Evolutionary conservation across 1,140 invertebrate genomes (phyloP), one percentile per base, ranked within the genome.

Genomic region (Diorhabda sublineata): DNA sequence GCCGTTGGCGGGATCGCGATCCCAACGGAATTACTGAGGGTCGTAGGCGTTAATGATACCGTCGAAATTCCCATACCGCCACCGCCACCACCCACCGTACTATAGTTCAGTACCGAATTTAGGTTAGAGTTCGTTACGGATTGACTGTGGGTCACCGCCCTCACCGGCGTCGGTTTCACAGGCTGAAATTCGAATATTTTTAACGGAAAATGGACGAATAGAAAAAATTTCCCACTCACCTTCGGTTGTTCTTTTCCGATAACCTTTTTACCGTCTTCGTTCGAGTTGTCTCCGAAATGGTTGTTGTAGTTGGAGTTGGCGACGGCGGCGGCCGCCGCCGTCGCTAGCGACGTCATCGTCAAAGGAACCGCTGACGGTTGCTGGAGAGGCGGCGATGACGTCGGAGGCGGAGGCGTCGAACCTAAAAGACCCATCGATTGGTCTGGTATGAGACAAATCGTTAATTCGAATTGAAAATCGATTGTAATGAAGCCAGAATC

Each of bases 241-340:
- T 84, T 84, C 42, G 80, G 76, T 45, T 74, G 80, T 67, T 83
- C 83, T 71, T 86, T 84, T 68, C 83, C 81, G 68, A 82, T 78
- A 74, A 86, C 88, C 80, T 91, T 91, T 71, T 92, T 91, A 78
- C 92, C 92, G 74, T 89, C 88, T 71, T 90, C 88, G 74, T 87
- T 88, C 62, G 88, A 90, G 78, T 85, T 86, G 82, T 91, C 89
- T 79, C 87, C 91, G 78, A 90, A 91, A 86, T 92, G 90, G 78
- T 91, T 92, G 78, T 91, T 92, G 78, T 87, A 85, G 78, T 65
- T 84, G 85, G 79, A 79, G 84, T 80, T 82, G 85, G 78, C 76
- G 87, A 82, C 69, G 82, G 80, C 52, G 88, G 88, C 60, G 88
- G 85, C 72, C 83, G 80, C 43, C 84, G 45, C 58, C 58, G 58